phyloP scores from a whole-genome alignment of 2,113 vertebrate species.

The Sisor rabdophorus region DNA sequence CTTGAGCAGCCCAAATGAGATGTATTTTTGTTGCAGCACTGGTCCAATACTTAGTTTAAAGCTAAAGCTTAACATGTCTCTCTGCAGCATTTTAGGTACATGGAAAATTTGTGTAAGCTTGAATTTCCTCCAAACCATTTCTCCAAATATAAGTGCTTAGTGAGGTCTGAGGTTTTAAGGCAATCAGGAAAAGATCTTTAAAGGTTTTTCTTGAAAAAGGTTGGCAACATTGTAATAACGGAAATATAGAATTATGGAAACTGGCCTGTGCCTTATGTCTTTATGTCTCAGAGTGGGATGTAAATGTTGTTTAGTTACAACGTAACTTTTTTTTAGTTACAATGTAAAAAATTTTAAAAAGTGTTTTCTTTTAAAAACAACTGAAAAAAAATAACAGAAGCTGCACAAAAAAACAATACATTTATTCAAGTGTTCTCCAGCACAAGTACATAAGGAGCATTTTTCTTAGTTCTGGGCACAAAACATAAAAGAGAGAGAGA shows the following conservation, averaged over 20 bases:
- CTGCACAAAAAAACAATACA: slow-evolving; percentile 90
- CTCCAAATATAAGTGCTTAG: slow-evolving; percentile 8
- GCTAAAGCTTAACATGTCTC: background rate
- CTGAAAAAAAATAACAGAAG: slow-evolving; percentile 51
- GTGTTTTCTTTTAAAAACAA: background rate
- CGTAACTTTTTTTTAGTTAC: too few relatives aligned
- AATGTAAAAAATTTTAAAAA: too few relatives aligned
- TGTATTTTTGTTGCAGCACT: background rate
- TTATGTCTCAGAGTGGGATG: background rate
- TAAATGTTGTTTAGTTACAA: background rate
- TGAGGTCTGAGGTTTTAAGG: slow-evolving; percentile 14
- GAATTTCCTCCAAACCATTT: slow-evolving; percentile 16
- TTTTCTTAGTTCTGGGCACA: slow-evolving; percentile 87
- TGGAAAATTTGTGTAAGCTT: slow-evolving; percentile 6
- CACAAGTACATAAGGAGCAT: slow-evolving; percentile 96
- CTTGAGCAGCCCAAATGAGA: background rate
- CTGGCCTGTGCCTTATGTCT: background rate
- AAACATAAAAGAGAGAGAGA: slow-evolving; percentile 81
- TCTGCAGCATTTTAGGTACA: slow-evolving; percentile 1
- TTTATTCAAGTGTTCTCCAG: slow-evolving; percentile 99
- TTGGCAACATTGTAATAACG: background rate
- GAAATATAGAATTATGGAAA: slow-evolving; percentile 15
- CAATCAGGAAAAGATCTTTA: background rate
- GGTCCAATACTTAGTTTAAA: slow-evolving; percentile 3
- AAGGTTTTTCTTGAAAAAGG: slow-evolving; percentile 6